phyloP scores from a whole-genome alignment of 2,888 invertebrate genomes.

The Caenorhabditis japonica region DNA sequence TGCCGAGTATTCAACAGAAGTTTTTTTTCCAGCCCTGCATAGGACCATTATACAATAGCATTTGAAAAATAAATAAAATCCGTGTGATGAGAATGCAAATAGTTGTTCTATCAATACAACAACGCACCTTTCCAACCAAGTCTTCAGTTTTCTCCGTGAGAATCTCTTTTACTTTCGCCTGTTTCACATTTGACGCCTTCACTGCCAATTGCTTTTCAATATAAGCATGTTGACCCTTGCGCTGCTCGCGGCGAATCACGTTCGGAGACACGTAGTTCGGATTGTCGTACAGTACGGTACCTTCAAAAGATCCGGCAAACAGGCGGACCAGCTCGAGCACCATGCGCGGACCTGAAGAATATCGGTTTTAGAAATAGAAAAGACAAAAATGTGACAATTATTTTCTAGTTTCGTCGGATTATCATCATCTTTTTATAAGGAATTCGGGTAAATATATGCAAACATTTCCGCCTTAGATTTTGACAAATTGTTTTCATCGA shows the following conservation, averaged over 20 bases:
- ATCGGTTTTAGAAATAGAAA: neutral
- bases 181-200: conserved; percentile 47
- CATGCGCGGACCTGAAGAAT: conserved; percentile 81
- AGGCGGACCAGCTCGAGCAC: conserved; percentile 87
- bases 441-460: no score
- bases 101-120: no score
- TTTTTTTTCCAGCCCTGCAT: no score
- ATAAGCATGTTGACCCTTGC: conserved; percentile 54
- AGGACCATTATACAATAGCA: no score
- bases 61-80: no score
- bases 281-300: conserved; percentile 93
- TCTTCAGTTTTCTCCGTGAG: conserved; percentile 64
- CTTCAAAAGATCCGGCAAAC: conserved; percentile 94
- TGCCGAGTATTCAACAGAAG: no score
- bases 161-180: conserved; percentile 43
- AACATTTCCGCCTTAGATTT: no score
- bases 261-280: conserved; percentile 91
- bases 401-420: no score
- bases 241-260: conserved; percentile 78
- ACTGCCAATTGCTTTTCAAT: conserved; percentile 57
- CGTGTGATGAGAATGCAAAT: no score
- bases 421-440: no score
- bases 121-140: conserved; percentile 70
- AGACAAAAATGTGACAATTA: conserved; percentile 6
- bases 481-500: no score